Evolutionary conservation across 2,797 vertebrate genomes (phyloP).

Genomic region (Anguilla marmorata): DNA sequence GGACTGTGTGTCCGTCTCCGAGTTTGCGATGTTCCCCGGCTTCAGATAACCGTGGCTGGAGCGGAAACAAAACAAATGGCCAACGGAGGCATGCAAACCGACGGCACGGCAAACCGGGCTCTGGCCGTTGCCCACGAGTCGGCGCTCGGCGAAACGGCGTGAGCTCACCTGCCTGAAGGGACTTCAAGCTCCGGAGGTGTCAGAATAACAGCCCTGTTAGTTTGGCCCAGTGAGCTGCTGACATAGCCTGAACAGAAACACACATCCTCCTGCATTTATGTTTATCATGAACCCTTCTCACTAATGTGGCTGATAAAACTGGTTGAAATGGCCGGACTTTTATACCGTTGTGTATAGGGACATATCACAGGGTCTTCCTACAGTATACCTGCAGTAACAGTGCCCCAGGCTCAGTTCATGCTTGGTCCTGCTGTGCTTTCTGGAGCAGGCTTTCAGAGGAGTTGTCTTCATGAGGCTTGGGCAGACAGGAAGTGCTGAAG

Average conservation of each 20-base stretch:
- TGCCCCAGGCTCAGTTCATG: too few species aligned
- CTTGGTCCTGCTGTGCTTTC: not conserved
- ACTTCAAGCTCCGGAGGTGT: not conserved
- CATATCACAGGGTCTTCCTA: too few species aligned
- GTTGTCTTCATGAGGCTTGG: not conserved
- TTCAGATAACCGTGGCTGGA: not conserved
- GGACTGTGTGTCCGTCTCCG: too few species aligned
- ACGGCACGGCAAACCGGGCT: not conserved
- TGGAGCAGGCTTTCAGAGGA: not conserved
- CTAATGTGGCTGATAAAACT: too few species aligned
- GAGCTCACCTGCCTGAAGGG: constrained; percentile 7
- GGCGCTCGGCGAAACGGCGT: not conserved
- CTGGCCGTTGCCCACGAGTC: not conserved
- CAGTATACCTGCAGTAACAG: too few species aligned
- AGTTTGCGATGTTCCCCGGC: not conserved
- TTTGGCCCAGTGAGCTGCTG: not conserved
- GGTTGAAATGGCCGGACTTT: too few species aligned
- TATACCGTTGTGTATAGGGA: too few species aligned
- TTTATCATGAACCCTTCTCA: too few species aligned
- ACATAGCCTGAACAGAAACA: not conserved
- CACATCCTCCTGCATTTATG: not conserved
- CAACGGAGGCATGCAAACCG: not conserved
- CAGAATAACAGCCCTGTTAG: too few species aligned
- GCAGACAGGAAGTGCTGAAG: not conserved
- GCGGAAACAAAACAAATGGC: not conserved